phyloP scores from a whole-genome alignment of 2,797 vertebrate species.

The Halcyon chelicuti region DNA sequence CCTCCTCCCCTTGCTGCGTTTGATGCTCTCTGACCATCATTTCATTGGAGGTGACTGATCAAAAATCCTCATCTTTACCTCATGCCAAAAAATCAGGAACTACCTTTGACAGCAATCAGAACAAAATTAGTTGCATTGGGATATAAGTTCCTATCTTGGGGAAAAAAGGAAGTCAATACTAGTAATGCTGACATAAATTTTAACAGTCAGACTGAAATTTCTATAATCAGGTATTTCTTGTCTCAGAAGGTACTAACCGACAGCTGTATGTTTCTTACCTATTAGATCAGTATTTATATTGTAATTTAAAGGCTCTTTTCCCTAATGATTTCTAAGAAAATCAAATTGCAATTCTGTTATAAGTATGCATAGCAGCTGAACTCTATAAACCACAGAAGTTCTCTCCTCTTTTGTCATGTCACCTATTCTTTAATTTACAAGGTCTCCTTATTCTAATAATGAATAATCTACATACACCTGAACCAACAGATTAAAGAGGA shows the following conservation, averaged over 20 bases:
- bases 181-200: background rate
- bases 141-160: background rate
- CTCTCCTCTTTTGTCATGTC: background rate
- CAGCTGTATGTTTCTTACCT: background rate
- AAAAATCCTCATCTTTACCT: background rate
- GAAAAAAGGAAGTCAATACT: background rate
- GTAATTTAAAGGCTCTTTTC: background rate
- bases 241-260: background rate
- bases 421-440: background rate
- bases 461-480: background rate
- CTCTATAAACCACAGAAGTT: background rate
- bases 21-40: background rate
- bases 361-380: background rate
- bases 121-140: background rate
- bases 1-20: background rate
- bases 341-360: background rate
- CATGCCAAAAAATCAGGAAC: background rate
- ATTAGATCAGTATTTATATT: background rate
- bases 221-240: background rate
- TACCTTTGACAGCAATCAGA: constrained; percentile 17
- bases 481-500: background rate
- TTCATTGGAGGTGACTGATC: background rate
- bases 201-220: background rate
- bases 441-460: background rate
- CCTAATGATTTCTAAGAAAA: background rate